phyloP scores from a whole-genome alignment of 2,888 invertebrate species.

The Thera britannica region DNA sequence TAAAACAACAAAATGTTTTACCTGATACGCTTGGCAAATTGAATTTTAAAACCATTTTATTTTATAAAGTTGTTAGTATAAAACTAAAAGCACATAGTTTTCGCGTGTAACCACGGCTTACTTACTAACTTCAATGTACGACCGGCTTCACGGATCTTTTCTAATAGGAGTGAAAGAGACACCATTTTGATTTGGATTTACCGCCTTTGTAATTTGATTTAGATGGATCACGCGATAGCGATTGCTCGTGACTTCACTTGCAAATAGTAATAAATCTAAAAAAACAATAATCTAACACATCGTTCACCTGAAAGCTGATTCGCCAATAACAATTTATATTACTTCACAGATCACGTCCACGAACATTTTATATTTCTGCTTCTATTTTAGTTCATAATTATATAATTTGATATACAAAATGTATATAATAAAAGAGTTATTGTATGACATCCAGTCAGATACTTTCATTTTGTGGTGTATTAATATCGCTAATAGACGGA shows the following conservation, averaged over 20 bases:
- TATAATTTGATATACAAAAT: too few species aligned
- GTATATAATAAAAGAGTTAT: neutral
- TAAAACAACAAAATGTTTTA: neutral
- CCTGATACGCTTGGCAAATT: neutral
- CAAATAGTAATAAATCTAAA: neutral
- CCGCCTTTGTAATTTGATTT: conserved; percentile 35
- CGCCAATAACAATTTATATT: too few species aligned
- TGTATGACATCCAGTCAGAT: neutral
- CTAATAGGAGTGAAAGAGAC: conserved; percentile 25
- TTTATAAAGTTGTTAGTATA: neutral
- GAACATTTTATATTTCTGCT: too few species aligned
- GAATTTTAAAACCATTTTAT: neutral
- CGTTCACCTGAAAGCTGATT: too few species aligned
- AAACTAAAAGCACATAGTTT: neutral
- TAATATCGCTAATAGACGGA: conserved; percentile 31
- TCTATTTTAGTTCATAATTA: too few species aligned
- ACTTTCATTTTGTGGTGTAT: neutral
- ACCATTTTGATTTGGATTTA: conserved; percentile 30
- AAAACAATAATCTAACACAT: too few species aligned
- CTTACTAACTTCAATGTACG: conserved; percentile 13
- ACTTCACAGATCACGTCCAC: too few species aligned
- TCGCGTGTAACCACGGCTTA: conserved; percentile 2
- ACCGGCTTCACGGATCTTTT: conserved; percentile 8
- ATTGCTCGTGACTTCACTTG: conserved; percentile 1
- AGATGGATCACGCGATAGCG: conserved; percentile 18